These are phyloP conservation scores for Dolichallabes microphthalmus DNA, from an alignment of 2,113 vertebrate genomes.

Conservation along the genomic window DNA sequence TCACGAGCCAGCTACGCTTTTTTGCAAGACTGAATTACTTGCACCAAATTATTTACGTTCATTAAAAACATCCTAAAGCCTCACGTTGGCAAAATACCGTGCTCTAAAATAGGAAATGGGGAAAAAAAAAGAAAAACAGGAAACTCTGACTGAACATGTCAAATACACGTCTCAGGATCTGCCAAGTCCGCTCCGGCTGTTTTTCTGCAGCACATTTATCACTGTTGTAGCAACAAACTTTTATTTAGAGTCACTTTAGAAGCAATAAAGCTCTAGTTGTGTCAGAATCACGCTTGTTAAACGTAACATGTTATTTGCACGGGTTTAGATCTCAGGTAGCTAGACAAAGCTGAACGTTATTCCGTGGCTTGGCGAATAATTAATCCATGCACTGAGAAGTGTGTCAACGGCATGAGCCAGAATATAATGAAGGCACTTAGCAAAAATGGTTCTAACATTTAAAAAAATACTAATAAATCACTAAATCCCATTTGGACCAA, in stretches of 20 bases:
- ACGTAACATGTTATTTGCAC: neutral
- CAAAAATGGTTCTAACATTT: neutral
- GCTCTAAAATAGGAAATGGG: neutral
- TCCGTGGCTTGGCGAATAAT: neutral
- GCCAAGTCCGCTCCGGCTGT: slow-evolving; percentile 7
- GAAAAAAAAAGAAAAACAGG: slow-evolving; percentile 10
- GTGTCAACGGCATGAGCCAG: neutral
- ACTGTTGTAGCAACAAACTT: slow-evolving; percentile 42
- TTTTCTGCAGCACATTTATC: slow-evolving; percentile 31
- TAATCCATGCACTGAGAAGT: neutral
- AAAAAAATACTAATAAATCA: neutral
- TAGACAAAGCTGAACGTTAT: neutral
- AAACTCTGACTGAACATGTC: neutral
- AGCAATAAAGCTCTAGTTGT: slow-evolving; percentile 33
- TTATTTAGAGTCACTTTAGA: slow-evolving; percentile 36
- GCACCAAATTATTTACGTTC: slow-evolving; percentile 1
- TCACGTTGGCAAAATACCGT: neutral
- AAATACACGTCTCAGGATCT: neutral
- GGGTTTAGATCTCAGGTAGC: slow-evolving; percentile 28
- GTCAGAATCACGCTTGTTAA: slow-evolving; percentile 38
- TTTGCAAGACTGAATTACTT: neutral
- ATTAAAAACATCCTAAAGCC: slow-evolving; percentile 16
- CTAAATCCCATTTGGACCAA: neutral
- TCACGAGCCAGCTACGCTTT: slow-evolving; percentile 8
- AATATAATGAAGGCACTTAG: neutral